Base-by-base conservation (phyloP, 2,797 vertebrate species). In the Sebastes hubbsi region DNA sequence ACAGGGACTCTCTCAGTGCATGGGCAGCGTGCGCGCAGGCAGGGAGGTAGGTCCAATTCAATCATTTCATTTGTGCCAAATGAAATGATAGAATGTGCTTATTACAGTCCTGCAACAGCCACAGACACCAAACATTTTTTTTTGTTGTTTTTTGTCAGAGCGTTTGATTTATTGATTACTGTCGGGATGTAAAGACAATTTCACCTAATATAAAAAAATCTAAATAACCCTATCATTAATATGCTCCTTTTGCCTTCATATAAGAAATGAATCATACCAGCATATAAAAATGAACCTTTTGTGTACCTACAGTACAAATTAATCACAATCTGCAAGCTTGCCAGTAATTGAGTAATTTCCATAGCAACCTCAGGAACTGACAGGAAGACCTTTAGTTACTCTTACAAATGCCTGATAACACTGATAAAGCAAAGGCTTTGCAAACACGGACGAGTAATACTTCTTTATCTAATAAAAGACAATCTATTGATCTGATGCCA, bases 351-450 rank as follows among this genome's bases (percentile, higher is more conserved):
- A 73, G 30, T 27, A 10, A 66, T 80, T 82, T 12, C 52, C 74
- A 36, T 64, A 58, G 80, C 34, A 82, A 86, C 78, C 58, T 27
- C 25, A 58, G 36, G 20, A 56, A 27, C 7, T 66, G 61, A 66
- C 75, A 46, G 70, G 38, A 77, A 67, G 69, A 34, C 14, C 20
- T 80, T 16, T 8, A 18, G 56, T 62, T 67, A 22, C 6, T 24
- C 13, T 72, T 27, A 52, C n/a, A 52, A 59, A 72, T 56, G 55
- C 36, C 52, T 58, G 56, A 73, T 71, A 66, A 69, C 49, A 30
- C 13, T 54, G 61, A 22, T 10, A 4, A 62, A n/a, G n/a, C 27
- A 74, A 49, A 78, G 54, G 56, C 82, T 81, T 36, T 18, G 49
- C 27, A 69, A 77, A 62, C 68, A 71, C 11, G 0, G n/a, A 63